Conservation (phyloP, 2,888 invertebrate genomes). For the Callosobruchus maculatus region DNA sequence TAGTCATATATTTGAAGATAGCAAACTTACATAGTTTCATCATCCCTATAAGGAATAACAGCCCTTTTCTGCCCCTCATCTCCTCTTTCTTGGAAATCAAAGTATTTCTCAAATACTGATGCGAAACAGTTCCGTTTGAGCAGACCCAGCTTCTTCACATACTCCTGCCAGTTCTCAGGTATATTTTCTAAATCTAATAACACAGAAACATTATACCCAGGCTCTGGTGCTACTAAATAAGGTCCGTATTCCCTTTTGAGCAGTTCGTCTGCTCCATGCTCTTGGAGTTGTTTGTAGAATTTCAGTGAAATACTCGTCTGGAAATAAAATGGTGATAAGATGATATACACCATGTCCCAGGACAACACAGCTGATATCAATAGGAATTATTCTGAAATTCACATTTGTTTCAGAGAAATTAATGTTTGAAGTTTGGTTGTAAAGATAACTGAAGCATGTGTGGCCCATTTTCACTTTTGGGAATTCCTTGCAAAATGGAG, state of each 20-base stretch:
- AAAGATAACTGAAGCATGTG: no score
- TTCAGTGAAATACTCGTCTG: conserved; percentile 97
- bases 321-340: no score
- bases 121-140: conserved; percentile 98
- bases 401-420: no score
- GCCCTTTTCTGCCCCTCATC: conserved; percentile 89
- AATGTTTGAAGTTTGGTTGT: no score
- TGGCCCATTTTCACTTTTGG: no score
- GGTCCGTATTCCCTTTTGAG: conserved; percentile 89
- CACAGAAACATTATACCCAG: conserved; percentile 93
- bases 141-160: conserved; percentile 89
- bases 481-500: no score
- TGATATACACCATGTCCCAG: no score
- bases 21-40: conserved; percentile 89
- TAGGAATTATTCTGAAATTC: no score
- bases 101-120: conserved; percentile 99
- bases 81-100: conserved; percentile 93
- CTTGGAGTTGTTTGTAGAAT: conserved; percentile 97
- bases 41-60: conserved; percentile 96
- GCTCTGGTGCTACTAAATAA: conserved; percentile 79
- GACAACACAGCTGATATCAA: no score
- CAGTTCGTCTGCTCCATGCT: conserved; percentile 96
- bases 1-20: background rate
- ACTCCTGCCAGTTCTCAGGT: conserved; percentile 82
- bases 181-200: conserved; percentile 90